Conservation (phyloP, 2,113 vertebrate genomes). For the Sprattus sprattus region DNA sequence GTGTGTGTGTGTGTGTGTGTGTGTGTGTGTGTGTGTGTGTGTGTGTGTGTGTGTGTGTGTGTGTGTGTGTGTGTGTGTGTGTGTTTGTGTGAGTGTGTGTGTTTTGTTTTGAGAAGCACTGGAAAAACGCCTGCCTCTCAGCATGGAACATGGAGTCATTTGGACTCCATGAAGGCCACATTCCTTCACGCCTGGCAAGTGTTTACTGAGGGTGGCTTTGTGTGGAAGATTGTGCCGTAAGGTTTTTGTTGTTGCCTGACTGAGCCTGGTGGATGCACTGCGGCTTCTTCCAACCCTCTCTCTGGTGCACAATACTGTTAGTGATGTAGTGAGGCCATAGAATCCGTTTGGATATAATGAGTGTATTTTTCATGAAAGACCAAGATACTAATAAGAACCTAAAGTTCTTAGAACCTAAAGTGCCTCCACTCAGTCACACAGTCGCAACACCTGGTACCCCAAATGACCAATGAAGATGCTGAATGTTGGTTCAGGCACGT, state of each 20-base stretch:
- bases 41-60: no score
- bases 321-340: not conserved
- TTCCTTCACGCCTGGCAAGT: not conserved
- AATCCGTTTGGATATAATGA: no score
- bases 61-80: no score
- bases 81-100: no score
- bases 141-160: not conserved
- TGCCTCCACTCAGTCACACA: no score
- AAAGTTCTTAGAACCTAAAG: no score
- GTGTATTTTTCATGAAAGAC: no score
- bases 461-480: not conserved
- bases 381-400: no score
- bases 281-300: not conserved
- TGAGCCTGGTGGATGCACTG: not conserved
- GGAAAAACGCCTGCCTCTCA: not conserved
- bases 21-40: no score
- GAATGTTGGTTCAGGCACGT: not conserved
- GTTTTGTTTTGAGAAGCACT: not conserved
- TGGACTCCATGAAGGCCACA: not conserved
- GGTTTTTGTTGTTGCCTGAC: no score
- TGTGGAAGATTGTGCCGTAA: not conserved
- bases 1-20: no score
- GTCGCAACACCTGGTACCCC: not conserved
- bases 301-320: not conserved
- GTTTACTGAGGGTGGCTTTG: not conserved